Conservation (phyloP, 2,113 vertebrate species). For the Gorsachius goisagi region DNA sequence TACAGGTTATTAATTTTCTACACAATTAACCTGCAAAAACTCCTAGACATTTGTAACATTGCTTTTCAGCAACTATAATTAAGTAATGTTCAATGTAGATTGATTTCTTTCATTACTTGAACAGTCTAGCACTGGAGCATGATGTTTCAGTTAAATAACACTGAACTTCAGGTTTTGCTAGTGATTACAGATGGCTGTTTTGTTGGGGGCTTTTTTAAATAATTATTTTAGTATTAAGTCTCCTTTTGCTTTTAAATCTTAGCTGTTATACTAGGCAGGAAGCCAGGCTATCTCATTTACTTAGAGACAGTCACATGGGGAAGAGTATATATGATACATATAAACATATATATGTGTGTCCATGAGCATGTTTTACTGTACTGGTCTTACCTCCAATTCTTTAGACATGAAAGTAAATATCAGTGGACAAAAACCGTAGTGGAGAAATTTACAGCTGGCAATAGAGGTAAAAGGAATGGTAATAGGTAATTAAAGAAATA, state of each 20-base stretch:
- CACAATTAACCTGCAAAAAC: not conserved
- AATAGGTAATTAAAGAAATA: not conserved
- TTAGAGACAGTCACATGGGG: not conserved
- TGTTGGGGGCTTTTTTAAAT: not conserved
- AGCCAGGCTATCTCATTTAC: not conserved
- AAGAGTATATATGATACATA: not conserved
- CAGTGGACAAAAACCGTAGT: not conserved
- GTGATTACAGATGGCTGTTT: not conserved
- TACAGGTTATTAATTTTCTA: not conserved
- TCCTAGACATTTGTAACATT: not conserved
- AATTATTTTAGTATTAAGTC: not conserved
- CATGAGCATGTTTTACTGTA: not conserved
- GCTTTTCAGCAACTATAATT: not conserved
- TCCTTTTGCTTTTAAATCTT: not conserved
- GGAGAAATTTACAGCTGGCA: not conserved
- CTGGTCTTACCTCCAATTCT: not conserved
- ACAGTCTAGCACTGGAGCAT: not conserved
- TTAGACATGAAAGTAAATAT: not conserved
- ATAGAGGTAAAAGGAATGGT: not conserved
- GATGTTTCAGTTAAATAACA: not conserved
- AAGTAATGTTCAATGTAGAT: not conserved
- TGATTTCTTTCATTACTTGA: not conserved
- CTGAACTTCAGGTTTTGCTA: not conserved
- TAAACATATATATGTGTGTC: not conserved
- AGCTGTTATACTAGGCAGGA: not conserved